phyloP scores from a whole-genome alignment of 2,797 vertebrate species.

The Tympanoctomys barrerae region DNA sequence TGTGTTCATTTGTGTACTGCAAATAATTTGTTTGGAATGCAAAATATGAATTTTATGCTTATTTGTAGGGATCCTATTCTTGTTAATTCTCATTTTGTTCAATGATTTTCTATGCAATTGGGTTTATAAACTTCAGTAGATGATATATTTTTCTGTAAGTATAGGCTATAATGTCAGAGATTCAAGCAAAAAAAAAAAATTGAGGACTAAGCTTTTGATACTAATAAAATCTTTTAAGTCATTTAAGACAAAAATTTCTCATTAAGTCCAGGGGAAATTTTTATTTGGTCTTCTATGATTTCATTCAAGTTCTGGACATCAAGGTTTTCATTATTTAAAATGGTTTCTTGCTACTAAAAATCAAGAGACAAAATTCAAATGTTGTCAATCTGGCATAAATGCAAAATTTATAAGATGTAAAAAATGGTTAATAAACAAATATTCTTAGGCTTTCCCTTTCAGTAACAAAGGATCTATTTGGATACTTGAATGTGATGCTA shows the following conservation, averaged over 20 bases:
- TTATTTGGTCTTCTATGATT: slow-evolving; percentile 45
- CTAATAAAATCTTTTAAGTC: slow-evolving; percentile 43
- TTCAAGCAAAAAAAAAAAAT: slow-evolving; percentile 25
- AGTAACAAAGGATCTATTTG: not conserved
- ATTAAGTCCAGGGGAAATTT: slow-evolving; percentile 26
- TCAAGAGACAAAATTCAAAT: slow-evolving; percentile 39
- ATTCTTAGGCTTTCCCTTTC: not conserved
- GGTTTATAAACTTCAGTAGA: not conserved
- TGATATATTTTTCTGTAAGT: slow-evolving; percentile 2
- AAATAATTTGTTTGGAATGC: slow-evolving; percentile 14
- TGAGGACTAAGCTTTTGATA: not conserved
- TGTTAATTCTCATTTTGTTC: slow-evolving; percentile 42
- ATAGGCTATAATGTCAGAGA: not conserved
- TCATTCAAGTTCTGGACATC: not conserved
- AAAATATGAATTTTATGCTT: slow-evolving; percentile 13
- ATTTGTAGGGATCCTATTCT: not conserved
- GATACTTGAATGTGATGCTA: not conserved
- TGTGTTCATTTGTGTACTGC: not conserved
- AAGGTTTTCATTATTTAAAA: slow-evolving; percentile 45
- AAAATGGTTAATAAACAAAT: slow-evolving; percentile 45
- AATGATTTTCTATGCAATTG: slow-evolving; percentile 4
- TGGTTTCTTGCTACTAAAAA: slow-evolving; percentile 7
- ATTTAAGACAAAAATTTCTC: slow-evolving; percentile 26
- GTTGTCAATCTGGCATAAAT: not conserved
- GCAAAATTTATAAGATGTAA: slow-evolving; percentile 8